Conservation (phyloP, 2,797 vertebrate species). For the Microctenopoma stevenorrisi region DNA sequence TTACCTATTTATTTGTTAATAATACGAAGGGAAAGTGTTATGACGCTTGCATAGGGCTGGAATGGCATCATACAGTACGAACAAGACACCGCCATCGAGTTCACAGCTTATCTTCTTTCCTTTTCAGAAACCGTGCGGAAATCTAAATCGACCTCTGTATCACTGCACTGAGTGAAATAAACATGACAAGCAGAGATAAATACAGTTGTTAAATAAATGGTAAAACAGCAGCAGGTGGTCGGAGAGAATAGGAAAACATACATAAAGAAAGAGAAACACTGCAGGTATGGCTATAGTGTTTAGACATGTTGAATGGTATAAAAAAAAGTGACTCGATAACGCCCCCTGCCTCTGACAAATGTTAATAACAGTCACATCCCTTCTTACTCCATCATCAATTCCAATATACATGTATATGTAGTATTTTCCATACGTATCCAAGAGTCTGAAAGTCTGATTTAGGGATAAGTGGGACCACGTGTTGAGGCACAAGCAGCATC, state of each 20-base stretch:
- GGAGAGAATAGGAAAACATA: background rate
- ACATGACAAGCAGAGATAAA: background rate
- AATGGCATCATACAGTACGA: constrained; percentile 55
- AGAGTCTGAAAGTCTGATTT: constrained; percentile 33
- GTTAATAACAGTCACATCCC: constrained; percentile 28
- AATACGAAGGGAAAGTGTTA: constrained; percentile 50
- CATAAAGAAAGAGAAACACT: constrained; percentile 17
- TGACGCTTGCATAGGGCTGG: constrained; percentile 62
- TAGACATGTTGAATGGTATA: constrained; percentile 9
- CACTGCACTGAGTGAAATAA: background rate
- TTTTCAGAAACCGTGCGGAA: constrained; percentile 18
- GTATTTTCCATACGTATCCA: constrained; percentile 2
- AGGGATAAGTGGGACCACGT: constrained; percentile 64
- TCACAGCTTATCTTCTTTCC: constrained; percentile 36
- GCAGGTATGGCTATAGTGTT: constrained; percentile 35
- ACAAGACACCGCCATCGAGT: constrained; percentile 30
- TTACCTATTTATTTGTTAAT: constrained; percentile 66
- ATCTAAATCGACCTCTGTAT: background rate
- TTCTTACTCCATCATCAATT: constrained; percentile 6
- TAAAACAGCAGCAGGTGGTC: constrained; percentile 45
- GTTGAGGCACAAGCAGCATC: constrained; percentile 68
- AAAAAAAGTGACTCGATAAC: constrained; percentile 27
- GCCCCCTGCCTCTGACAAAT: constrained; percentile 41
- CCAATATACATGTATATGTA: background rate
- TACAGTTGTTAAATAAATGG: constrained; percentile 16